phyloP scores from a whole-genome alignment of 37 sponge, comb jelly and placozoan species.

The Chondrilla cf. caribensis region DNA sequence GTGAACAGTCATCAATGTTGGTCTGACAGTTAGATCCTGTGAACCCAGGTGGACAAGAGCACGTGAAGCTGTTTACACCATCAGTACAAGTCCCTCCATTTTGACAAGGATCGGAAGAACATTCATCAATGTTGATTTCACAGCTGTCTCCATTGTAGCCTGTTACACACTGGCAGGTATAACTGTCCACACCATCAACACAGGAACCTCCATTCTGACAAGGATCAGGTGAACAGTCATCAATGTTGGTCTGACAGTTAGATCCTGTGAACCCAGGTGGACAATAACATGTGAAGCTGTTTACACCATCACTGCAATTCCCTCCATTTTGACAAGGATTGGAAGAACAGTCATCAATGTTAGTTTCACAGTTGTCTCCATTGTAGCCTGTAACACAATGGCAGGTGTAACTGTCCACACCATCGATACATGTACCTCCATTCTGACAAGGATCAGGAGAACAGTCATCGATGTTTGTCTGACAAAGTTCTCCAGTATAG shows the following conservation, averaged over 20 bases:
- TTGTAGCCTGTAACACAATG: constrained; percentile 33
- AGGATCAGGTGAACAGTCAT: constrained; percentile 1
- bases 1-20: constrained; percentile 26
- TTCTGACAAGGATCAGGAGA: constrained; percentile 23
- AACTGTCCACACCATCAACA: constrained; percentile 2
- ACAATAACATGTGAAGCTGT: constrained; percentile 26
- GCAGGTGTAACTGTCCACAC: constrained; percentile 22
- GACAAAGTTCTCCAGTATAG: constrained; percentile 31
- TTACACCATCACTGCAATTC: constrained; percentile 34
- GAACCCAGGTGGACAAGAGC: constrained; percentile 4
- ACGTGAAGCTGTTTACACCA: neutral
- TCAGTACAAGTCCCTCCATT: constrained; percentile 24
- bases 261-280: constrained; percentile 17
- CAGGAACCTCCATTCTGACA: constrained; percentile 26
- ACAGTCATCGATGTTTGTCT: constrained; percentile 33
- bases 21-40: constrained; percentile 23
- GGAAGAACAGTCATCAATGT: constrained; percentile 39
- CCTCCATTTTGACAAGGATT: constrained; percentile 60
- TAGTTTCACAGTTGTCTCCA: constrained; percentile 24
- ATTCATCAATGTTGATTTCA: constrained; percentile 3
- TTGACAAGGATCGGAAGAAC: constrained; percentile 11
- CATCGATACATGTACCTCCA: constrained; percentile 40
- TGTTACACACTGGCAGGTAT: constrained; percentile 1
- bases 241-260: neutral
- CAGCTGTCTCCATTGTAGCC: constrained; percentile 24